Base-by-base conservation (phyloP, 2,888 invertebrate species). In the Serrognathus titanus region DNA sequence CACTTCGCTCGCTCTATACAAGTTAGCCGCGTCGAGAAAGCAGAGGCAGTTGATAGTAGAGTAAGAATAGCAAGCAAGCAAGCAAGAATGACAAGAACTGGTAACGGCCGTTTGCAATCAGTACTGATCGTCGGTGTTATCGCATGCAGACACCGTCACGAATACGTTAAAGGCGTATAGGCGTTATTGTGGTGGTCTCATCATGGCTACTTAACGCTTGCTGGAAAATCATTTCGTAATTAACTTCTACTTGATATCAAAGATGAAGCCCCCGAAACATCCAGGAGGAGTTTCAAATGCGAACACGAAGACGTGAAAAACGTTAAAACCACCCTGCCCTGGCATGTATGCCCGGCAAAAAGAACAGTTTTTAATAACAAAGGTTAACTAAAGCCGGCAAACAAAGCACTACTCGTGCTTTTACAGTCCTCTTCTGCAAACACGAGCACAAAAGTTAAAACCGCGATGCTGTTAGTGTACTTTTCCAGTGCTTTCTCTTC, bases 361-460 rank as follows among this genome's bases (percentile, higher is more conserved):
- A 58, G 60, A 59, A 55, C 60, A 60, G 53, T 62, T 59, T 60
- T 62, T 54, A 60, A 62, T 60, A 60, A 63, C 62, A 65, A 64
- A 63, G 56, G 63, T 53, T 63, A 61, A 63, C 56, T 65, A 63
- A 63, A 63, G 59, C 63, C 47, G 48, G 31, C 48, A 54, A 61
- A 58, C 58, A 61, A 58, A 61, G 58, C 55, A 58, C 46, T 51
- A 58, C 55, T 53, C 56, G 53, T 58, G 61, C 58, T 53, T 61
- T 56, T 57, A 43, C 58, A 55, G 48, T 56, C 56, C 55, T 51
- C 53, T 45, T 39, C 70, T 68, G 69, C 66, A 71, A 67, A 69
- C 66, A 66, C 59, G 58, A 65, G 63, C 65, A 64, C 66, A 68
- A 71, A 71, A 66, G 70, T 69, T 67, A 67, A 70, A 71, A 69